Conservation (phyloP, 2,888 invertebrate genomes). For the Geotrupes spiniger region DNA sequence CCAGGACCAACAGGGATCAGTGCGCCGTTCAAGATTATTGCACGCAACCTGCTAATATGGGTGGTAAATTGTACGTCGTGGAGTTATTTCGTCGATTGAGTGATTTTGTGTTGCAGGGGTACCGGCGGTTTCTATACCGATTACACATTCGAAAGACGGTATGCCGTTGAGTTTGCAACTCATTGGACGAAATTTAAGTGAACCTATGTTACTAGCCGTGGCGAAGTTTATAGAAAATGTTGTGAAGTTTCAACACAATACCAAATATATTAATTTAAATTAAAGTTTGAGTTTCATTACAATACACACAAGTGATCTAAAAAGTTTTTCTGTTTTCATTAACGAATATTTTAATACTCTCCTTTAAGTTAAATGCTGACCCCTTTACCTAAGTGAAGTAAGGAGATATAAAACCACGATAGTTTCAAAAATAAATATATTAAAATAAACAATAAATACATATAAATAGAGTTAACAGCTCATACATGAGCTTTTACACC, state of each 20-base stretch:
- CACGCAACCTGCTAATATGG: slow-evolving; percentile 96
- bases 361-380: too few species aligned
- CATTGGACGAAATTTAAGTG: slow-evolving; percentile 77
- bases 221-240: slow-evolving; percentile 78
- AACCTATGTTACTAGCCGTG: slow-evolving; percentile 69
- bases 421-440: too few species aligned
- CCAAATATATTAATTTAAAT: slow-evolving; percentile 19
- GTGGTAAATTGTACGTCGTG: slow-evolving; percentile 58
- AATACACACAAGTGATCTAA: too few species aligned
- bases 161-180: slow-evolving; percentile 86
- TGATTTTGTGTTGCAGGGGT: slow-evolving; percentile 54
- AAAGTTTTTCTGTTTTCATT: too few species aligned
- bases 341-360: too few species aligned
- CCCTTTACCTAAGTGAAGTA: too few species aligned
- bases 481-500: too few species aligned
- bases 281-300: too few species aligned
- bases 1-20: slow-evolving; percentile 79
- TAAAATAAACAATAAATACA: too few species aligned
- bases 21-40: slow-evolving; percentile 90
- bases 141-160: slow-evolving; percentile 67
- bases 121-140: slow-evolving; percentile 85
- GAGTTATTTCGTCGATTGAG: neutral
- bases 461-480: neutral
- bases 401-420: too few species aligned
- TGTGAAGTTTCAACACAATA: slow-evolving; percentile 60